These are phyloP conservation scores for Yponomeuta sedellus DNA, from an alignment of 2,888 invertebrate species.

Conservation along the genomic window DNA sequence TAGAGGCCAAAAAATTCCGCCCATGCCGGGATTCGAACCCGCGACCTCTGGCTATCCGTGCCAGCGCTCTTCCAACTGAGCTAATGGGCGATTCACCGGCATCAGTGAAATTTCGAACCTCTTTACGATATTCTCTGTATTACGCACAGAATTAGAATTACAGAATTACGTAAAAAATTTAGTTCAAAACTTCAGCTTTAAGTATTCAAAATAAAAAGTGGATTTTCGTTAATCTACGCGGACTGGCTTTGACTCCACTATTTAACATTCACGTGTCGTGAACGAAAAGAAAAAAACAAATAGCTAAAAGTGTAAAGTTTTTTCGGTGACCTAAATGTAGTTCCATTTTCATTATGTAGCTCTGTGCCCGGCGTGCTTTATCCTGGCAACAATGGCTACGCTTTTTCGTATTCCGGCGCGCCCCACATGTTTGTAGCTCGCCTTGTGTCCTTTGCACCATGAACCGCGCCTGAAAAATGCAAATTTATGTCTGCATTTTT, in stretches of 20 bases:
- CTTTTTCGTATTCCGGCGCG: neutral
- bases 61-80: too few species aligned
- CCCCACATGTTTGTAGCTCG: neutral
- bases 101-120: too few species aligned
- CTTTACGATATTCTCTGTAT: too few species aligned
- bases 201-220: neutral
- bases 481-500: neutral
- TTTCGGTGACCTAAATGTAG: neutral
- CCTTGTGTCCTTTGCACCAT: conserved; percentile 8
- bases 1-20: too few species aligned
- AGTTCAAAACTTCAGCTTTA: neutral
- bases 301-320: neutral
- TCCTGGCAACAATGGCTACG: conserved; percentile 10
- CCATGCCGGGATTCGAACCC: too few species aligned
- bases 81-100: too few species aligned
- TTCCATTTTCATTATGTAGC: conserved; percentile 8
- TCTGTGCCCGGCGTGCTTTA: neutral
- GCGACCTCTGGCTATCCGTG: too few species aligned
- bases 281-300: neutral
- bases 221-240: neutral
- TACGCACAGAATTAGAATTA: too few species aligned
- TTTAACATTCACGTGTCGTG: neutral
- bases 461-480: neutral
- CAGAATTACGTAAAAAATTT: too few species aligned
- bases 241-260: neutral